Evolutionary conservation across 2,888 invertebrate genomes (phyloP), one percentile per base, ranked within the genome.

Genomic region (Hirtodrosophila histrioides): DNA sequence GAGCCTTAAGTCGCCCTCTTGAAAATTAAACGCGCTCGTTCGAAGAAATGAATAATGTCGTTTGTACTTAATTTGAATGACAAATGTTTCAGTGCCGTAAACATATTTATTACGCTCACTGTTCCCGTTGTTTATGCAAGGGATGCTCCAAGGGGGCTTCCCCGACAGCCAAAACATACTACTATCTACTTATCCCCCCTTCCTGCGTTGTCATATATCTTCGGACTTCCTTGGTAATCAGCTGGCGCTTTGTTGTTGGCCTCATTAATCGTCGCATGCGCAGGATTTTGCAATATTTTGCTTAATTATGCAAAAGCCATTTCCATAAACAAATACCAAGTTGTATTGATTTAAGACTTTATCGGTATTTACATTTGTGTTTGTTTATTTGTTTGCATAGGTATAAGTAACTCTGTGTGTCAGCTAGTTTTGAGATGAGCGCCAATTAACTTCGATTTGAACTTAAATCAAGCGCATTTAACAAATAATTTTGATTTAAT

Each of bases 51-150:
- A 82, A 66, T 85, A 78, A 85, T 82, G 82, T 74, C 71, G 82
- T 64, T 82, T 76, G 69, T 85, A 78, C 76, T 82, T 85, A 82
- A 85, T 82, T 82, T 82, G 74, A 78, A 85, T 82, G 81, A 82
- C 78, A 85, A 82, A 82, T 82, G 81, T 69, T 76, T 56, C 53
- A 56, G 58, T 60, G 77, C 71, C 68, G 71, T 70, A 70, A 85
- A 74, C 79, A 69, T 68, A 85, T 85, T 81, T 82, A 71, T 81
- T 81, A 81, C 63, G 51, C 72, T 69, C 51, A 51, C 48, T 69
- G 56, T 68, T 43, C 43, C 27, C 43, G 56, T 43, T 37, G 43
- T 45, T 57, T 29, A 35, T 41, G 58, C 27, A 29, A 43, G 29
- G 24, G 39, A 36, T 33, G 53, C 40, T 49, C 33, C 33, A 60